Base-by-base conservation (phyloP, 1,140 invertebrate species). In the Heliconius melpomene region DNA sequence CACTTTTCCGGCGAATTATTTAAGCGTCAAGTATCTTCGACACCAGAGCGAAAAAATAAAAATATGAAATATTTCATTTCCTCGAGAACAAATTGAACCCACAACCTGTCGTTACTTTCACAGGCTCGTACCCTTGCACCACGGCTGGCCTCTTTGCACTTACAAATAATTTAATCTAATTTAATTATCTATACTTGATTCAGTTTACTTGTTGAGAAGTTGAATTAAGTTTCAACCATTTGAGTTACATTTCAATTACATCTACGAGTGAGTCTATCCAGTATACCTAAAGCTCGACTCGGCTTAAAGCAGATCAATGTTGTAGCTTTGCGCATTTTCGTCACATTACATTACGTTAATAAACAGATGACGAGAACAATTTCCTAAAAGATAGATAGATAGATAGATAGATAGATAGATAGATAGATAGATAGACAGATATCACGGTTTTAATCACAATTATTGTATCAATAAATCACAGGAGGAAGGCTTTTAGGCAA, bases 401-500 rank as follows among this genome's bases (percentile, higher is more conserved):
- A 36, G 29, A 32, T 32, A 5, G 3, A 32, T 3, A 72, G 32
- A 72, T 38, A 38, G 20, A 16, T 18, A 72, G 36, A 72, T 72
- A 72, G 71, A 16, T 32, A 36, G 71, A 29, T 29, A 29, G 26
- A 72, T 72, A 72, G 71, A 16, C 13, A 36, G 71, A 72, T 72
- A 72, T 13, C 5, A 46, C 71, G 71, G 36, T 38, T 38, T 38
- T 72, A 72, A 72, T 72, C 71, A 72, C 18, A 36, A 36, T 72
- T 38, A 72, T 72, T 38, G 73, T 52, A 50, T 81, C 77, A 78
- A 75, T 77, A 81, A 81, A 75, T 81, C 60, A 66, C 40, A 40
- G 76, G 11, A 75, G 57, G 57, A 77, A 74, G 75, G 36, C 73
- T 79, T 70, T 74, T 66, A 75, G 29, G 26, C 66, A 77, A 81